Conservation (phyloP, 2,113 vertebrate species). For the Poicephalus meyeri region DNA sequence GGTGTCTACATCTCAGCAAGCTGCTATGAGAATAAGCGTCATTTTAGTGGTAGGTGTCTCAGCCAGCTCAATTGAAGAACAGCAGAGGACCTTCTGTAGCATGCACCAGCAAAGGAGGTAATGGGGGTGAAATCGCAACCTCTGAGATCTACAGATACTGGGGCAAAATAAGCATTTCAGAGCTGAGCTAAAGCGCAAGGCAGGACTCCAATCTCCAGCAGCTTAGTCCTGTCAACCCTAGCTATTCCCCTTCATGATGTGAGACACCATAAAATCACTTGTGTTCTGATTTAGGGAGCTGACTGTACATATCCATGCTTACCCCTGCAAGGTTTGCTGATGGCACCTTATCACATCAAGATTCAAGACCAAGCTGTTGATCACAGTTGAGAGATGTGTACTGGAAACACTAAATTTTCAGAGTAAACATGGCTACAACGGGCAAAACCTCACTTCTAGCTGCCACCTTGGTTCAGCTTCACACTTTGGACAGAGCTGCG, state of each 20-base stretch:
- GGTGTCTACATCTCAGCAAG: background rate
- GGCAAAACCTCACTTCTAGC: background rate
- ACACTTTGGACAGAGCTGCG: background rate
- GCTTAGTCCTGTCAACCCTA: background rate
- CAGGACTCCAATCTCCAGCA: background rate
- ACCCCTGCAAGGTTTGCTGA: background rate
- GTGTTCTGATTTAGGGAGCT: background rate
- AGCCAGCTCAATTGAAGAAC: background rate
- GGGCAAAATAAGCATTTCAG: background rate
- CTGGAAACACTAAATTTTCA: background rate
- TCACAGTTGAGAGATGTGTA: background rate
- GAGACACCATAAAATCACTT: background rate
- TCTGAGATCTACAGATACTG: rapidly evolving
- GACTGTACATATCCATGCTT: rapidly evolving
- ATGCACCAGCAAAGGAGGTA: background rate
- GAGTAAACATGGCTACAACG: background rate
- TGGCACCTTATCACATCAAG: rapidly evolving
- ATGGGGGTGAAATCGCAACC: rapidly evolving
- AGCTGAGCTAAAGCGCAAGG: background rate
- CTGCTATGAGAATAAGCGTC: rapidly evolving
- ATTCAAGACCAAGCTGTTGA: background rate
- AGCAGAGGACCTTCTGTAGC: background rate
- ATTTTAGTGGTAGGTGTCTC: background rate
- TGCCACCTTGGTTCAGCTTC: background rate
- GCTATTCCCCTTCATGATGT: background rate